Conservation (phyloP, 2,888 invertebrate species). For the Phengaris arion region DNA sequence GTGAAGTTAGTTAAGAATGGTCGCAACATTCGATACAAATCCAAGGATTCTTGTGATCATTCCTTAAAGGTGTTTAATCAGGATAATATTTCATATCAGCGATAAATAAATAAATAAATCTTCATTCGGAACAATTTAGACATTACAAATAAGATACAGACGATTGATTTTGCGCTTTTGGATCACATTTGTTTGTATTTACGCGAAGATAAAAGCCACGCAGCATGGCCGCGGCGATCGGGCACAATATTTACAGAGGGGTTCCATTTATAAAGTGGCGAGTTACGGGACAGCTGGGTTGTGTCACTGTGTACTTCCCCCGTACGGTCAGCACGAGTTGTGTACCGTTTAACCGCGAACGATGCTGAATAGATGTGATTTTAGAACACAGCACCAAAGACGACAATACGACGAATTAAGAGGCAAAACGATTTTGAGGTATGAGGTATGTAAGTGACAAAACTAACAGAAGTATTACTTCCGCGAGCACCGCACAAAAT, state of each 20-base stretch:
- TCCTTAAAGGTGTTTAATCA: background rate
- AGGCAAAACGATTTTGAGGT: too few species aligned
- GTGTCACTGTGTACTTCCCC: conserved; percentile 38
- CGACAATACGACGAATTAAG: too few species aligned
- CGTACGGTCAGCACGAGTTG: background rate
- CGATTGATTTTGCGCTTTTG: background rate
- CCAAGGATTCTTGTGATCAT: background rate
- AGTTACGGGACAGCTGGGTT: conserved; percentile 37
- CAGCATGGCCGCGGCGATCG: conserved; percentile 29
- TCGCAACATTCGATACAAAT: too few species aligned
- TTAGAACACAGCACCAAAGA: too few species aligned
- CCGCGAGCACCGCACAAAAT: background rate
- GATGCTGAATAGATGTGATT: too few species aligned
- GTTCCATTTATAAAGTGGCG: conserved; percentile 38
- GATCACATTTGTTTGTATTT: conserved; percentile 1
- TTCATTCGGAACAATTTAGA: too few species aligned
- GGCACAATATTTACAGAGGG: conserved; percentile 39
- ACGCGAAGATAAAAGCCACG: background rate
- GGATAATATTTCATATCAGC: background rate
- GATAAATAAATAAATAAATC: background rate
- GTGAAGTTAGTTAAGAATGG: too few species aligned
- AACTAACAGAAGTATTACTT: background rate
- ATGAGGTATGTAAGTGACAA: background rate
- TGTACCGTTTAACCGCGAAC: background rate
- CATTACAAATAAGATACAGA: background rate